A percentile compares a stretch with the other conserved stretches of the same genome.
phyloP scores from a whole-genome alignment of 2,797 vertebrate genomes.

The Sphaeramia orbicularis region DNA sequence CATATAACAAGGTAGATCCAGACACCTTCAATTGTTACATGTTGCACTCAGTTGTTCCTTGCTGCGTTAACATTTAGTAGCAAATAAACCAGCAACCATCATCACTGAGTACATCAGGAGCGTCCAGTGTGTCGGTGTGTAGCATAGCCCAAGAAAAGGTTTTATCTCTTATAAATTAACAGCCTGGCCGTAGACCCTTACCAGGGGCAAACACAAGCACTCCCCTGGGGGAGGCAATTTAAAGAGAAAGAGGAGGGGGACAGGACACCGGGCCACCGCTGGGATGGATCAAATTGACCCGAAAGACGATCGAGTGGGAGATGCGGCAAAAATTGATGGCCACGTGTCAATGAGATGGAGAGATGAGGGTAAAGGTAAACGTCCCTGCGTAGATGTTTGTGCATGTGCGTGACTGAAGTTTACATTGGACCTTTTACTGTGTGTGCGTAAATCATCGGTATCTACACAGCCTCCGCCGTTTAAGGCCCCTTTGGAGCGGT shows the following conservation, averaged over 20 bases:
- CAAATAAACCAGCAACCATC: conserved; percentile 31
- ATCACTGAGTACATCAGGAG: conserved; percentile 16
- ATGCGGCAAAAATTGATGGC: conserved; percentile 78
- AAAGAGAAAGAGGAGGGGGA: conserved; percentile 54
- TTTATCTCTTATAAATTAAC: conserved; percentile 85
- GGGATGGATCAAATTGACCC: conserved; percentile 77
- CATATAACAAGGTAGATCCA: conserved; percentile 9
- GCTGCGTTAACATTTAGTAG: conserved; percentile 1
- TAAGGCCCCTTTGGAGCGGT: conserved; percentile 75
- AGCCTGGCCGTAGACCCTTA: conserved; percentile 54
- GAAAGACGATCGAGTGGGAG: conserved; percentile 70
- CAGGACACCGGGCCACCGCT: conserved; percentile 52
- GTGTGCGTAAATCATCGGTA: conserved; percentile 79
- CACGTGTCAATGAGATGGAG: conserved; percentile 78
- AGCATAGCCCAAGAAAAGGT: conserved; percentile 74
- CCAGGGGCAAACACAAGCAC: conserved; percentile 77
- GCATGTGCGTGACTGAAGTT: conserved; percentile 67
- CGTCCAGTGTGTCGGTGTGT: conserved; percentile 17
- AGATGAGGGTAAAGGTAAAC: conserved; percentile 79
- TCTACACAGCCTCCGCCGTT: conserved; percentile 43
- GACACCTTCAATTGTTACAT: conserved; percentile 21
- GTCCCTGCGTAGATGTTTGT: conserved; percentile 73
- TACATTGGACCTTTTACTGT: conserved; percentile 56
- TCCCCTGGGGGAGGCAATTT: conserved; percentile 81
- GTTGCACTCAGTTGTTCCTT: neutral